Evolutionary conservation across 2,888 invertebrate species (phyloP).

Genomic region (Sisyra terminalis): DNA sequence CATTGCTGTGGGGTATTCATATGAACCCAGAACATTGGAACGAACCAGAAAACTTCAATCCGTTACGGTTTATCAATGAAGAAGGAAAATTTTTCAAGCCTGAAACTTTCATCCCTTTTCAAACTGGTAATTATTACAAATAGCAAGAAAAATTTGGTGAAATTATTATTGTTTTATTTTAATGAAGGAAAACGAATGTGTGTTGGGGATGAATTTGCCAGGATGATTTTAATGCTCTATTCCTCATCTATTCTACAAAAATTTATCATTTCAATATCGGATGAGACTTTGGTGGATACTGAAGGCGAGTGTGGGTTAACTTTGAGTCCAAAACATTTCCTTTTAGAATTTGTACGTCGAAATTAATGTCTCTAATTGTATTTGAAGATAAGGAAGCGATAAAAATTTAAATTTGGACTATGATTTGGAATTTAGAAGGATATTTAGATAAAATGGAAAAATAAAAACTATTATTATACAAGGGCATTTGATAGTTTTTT

Average conservation of each 20-base stretch:
- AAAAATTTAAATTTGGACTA: too few species aligned
- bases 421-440: too few species aligned
- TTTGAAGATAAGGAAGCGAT: too few species aligned
- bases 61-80: conserved; percentile 47
- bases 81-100: conserved; percentile 45
- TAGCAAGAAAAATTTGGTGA: conserved; percentile 1
- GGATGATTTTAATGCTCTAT: conserved; percentile 49
- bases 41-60: conserved; percentile 48
- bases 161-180: conserved; percentile 9
- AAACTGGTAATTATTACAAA: too few species aligned
- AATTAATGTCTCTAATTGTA: not conserved
- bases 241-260: conserved; percentile 43
- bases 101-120: conserved; percentile 65
- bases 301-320: conserved; percentile 61
- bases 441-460: too few species aligned
- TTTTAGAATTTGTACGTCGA: conserved; percentile 24
- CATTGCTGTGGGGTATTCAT: conserved; percentile 67
- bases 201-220: conserved; percentile 67
- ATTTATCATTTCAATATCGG: conserved; percentile 29
- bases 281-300: conserved; percentile 34
- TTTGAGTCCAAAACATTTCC: conserved; percentile 44
- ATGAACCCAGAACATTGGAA: conserved; percentile 51
- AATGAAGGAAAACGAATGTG: conserved; percentile 65
- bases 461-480: too few species aligned
- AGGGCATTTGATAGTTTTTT: too few species aligned